A percentile compares a stretch with the other conserved stretches of the same genome.
phyloP scores from a whole-genome alignment of 2,888 invertebrate species.

The Sylvicola cinctus region DNA sequence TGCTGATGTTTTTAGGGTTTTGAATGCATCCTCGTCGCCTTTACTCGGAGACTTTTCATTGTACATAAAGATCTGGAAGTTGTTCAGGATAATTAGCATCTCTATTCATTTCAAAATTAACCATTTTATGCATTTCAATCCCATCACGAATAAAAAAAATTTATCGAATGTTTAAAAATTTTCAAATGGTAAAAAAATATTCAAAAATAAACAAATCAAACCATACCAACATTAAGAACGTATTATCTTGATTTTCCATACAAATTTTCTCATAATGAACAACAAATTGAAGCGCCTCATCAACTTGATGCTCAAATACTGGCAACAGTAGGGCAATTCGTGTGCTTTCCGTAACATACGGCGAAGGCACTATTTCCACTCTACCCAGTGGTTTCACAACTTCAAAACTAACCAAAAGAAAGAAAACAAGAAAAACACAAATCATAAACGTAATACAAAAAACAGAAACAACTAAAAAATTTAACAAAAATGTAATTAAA shows the following conservation, averaged over 20 bases:
- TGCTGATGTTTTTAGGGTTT: conserved; percentile 39
- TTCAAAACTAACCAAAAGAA: conserved; percentile 36
- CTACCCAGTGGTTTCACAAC: conserved; percentile 66
- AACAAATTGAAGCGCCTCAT: conserved; percentile 43
- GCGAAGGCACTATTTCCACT: conserved; percentile 76
- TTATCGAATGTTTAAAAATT: conserved; percentile 5
- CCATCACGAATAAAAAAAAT: conserved; percentile 7
- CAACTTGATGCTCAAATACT: conserved; percentile 32
- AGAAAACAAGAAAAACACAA: not conserved
- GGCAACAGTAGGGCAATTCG: conserved; percentile 59
- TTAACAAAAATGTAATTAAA: not conserved
- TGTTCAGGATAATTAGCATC: too few relatives aligned
- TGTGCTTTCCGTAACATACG: conserved; percentile 88
- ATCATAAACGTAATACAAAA: not conserved
- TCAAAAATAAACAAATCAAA: not conserved
- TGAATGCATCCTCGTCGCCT: conserved; percentile 37
- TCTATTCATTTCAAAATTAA: too few relatives aligned
- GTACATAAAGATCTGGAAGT: conserved; percentile 38
- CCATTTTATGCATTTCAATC: too few relatives aligned
- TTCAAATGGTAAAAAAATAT: conserved; percentile 1
- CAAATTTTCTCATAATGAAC: conserved; percentile 48
- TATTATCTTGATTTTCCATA: conserved; percentile 58
- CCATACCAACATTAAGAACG: conserved; percentile 48
- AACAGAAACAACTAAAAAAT: conserved; percentile 1
- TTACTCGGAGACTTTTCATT: conserved; percentile 39